Evolutionary conservation across 2,113 vertebrate species (phyloP), one percentile per base, ranked within the genome.

Genomic region (Poeciliopsis occidentalis): DNA sequence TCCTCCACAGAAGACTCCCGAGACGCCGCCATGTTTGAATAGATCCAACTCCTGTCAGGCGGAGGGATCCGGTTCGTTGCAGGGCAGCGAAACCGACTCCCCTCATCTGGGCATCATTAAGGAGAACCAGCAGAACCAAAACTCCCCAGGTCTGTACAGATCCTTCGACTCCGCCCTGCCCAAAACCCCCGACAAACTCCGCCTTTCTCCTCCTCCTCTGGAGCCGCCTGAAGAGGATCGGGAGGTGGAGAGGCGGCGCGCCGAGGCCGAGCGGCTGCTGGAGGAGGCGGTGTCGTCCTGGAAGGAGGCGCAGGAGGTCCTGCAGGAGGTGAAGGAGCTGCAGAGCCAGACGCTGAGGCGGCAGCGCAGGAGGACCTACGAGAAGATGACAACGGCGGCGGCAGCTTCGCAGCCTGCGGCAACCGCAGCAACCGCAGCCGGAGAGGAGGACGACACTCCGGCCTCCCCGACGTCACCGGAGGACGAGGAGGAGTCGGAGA

Each of bases 311-410:
- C 95, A 95, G 92, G 94, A 95, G 74, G 96, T 99, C 79, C 90
- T 99, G 88, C 95, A 96, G 94, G 97, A 99, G 82, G 96, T 99
- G 76, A 94, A 92, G 70, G 96, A 97, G 91, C 93, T 99, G 90
- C 95, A 98, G 89, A 96, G 92, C 41, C 92, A 90, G 80, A 91
- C 96, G 39, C 94, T 98, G 74, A 95, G 95, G 86, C 91, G 93
- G 64, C 94, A 95, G 91, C 93, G 92, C 68, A 92, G 96, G 92
- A 89, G 93, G 66, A 96, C 95, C 76, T 94, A 93, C 75, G 94
- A 94, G 87, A 92, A 90, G 78, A 91, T 75, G 77, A 37, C 66
- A 0, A 2, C 22, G 0, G 34, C n/a, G 2, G 12, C 41, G 0
- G 39, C 11, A 0, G 1, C 72, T 1, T 66, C 19, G 19, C 70